Conservation (phyloP, 2,113 vertebrate genomes). For the Perca schrenkii region DNA sequence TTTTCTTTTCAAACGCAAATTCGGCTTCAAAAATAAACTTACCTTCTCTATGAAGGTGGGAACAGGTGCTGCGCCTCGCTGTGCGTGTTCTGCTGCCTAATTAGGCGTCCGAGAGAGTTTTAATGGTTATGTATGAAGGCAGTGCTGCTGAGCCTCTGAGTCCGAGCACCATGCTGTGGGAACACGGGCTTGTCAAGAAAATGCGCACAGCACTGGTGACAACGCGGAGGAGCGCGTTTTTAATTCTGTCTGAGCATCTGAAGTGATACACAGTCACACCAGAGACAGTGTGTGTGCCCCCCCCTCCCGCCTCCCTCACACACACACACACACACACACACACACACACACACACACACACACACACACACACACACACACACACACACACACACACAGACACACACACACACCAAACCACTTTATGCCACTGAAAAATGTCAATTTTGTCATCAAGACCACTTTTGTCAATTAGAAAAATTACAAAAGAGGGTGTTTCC, state of each 20-base stretch:
- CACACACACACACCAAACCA: conserved; percentile 39
- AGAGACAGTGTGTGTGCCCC: conserved; percentile 29
- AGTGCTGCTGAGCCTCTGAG: conserved; percentile 43
- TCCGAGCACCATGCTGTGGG: conserved; percentile 68
- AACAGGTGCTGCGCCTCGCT: conserved; percentile 55
- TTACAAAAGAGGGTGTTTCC: conserved; percentile 3
- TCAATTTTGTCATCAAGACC: neutral
- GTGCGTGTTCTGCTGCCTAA: conserved; percentile 40
- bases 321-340: no score
- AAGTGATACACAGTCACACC: conserved; percentile 72
- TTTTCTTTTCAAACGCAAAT: neutral
- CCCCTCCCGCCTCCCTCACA: conserved; percentile 23
- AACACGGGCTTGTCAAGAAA: conserved; percentile 49
- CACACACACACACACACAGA: conserved; percentile 27
- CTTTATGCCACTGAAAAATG: neutral
- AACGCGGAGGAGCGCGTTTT: conserved; percentile 77
- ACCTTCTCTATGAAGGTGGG: conserved; percentile 69
- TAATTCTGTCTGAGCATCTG: conserved; percentile 72
- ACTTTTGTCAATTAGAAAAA: neutral
- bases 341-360: no score
- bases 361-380: no score
- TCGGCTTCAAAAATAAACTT: conserved; percentile 44
- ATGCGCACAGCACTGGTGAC: conserved; percentile 69
- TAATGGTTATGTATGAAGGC: conserved; percentile 9
- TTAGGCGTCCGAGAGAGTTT: conserved; percentile 55